phyloP scores from a whole-genome alignment of 2,888 invertebrate genomes.

The Psylliodes chrysocephalus region DNA sequence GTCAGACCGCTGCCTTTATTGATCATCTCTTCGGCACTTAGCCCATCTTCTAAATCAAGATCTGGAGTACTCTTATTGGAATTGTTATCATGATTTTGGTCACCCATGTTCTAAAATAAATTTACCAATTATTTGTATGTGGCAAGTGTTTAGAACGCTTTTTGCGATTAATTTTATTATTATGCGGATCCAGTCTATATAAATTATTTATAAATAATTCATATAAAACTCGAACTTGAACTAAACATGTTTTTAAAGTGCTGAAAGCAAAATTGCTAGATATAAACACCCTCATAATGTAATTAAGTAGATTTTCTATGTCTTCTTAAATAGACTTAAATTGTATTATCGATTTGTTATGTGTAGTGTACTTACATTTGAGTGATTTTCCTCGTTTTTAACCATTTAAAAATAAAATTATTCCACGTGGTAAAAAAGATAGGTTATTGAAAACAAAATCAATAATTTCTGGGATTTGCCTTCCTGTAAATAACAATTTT shows the following conservation, averaged over 20 bases:
- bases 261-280: conserved; percentile 1
- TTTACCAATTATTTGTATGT: not conserved
- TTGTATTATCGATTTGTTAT: conserved; percentile 4
- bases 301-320: conserved; percentile 19
- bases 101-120: conserved; percentile 25
- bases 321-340: conserved; percentile 10
- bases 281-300: conserved; percentile 19
- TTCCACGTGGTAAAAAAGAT: conserved; percentile 36
- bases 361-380: conserved; percentile 25
- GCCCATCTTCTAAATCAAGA: conserved; percentile 50
- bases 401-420: conserved; percentile 29
- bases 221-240: conserved; percentile 6
- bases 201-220: conserved; percentile 8
- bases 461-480: not conserved
- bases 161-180: too few species aligned
- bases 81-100: conserved; percentile 21
- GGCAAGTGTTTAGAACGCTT: too few species aligned
- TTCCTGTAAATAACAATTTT: not conserved
- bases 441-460: conserved; percentile 34
- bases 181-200: too few species aligned
- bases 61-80: conserved; percentile 11
- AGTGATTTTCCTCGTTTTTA: conserved; percentile 30
- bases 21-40: conserved; percentile 51
- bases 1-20: conserved; percentile 52
- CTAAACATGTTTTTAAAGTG: not conserved